Conservation (phyloP, 1,140 invertebrate species). For the Calliopsis andreniformis region DNA sequence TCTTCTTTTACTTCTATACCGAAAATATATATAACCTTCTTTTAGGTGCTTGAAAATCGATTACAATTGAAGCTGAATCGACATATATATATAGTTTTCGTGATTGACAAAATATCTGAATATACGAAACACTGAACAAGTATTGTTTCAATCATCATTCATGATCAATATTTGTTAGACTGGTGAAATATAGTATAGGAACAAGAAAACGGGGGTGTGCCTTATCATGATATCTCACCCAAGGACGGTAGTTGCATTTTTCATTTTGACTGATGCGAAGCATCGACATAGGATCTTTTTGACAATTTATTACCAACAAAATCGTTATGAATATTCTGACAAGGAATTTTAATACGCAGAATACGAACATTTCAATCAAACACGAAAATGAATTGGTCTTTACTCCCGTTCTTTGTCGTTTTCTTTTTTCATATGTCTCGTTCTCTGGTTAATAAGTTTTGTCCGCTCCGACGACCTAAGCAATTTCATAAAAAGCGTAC, state of each 20-base stretch:
- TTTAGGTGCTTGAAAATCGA: neutral
- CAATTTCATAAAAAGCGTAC: neutral
- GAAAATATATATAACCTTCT: too few relatives aligned
- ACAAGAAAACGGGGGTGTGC: neutral
- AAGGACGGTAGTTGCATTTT: neutral
- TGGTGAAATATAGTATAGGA: neutral
- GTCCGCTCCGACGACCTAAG: too few relatives aligned
- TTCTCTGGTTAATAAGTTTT: too few relatives aligned
- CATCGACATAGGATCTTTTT: too few relatives aligned
- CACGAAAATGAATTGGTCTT: too few relatives aligned
- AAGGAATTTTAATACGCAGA: too few relatives aligned
- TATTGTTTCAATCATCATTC: neutral
- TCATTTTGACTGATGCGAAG: neutral
- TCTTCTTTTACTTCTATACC: constrained; percentile 2
- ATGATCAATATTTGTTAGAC: neutral
- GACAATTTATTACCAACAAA: too few relatives aligned
- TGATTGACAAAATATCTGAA: neutral
- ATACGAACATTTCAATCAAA: too few relatives aligned
- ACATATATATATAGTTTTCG: too few relatives aligned
- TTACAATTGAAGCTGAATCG: neutral
- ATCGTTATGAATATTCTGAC: too few relatives aligned
- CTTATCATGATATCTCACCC: neutral
- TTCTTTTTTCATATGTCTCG: too few relatives aligned
- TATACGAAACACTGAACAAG: neutral
- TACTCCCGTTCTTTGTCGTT: too few relatives aligned